Evolutionary conservation across 2,113 vertebrate species (phyloP).

Genomic region (Mobula birostris): DNA sequence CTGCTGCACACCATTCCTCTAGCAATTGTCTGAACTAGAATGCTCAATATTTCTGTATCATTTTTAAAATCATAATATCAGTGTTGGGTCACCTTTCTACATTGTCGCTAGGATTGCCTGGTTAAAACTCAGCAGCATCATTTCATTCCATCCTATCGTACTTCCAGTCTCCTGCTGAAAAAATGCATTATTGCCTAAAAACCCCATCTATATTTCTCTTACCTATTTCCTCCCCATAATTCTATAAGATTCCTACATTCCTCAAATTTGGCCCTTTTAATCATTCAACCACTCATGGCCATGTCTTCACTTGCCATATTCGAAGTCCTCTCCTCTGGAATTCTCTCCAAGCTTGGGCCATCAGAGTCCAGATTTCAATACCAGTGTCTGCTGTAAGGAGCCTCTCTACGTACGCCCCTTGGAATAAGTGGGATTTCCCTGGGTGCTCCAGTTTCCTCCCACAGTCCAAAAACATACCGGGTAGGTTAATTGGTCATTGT

Average conservation of each 20-base stretch:
- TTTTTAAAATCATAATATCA: slow-evolving; percentile 50
- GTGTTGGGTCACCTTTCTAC: slow-evolving; percentile 44
- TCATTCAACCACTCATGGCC: not conserved
- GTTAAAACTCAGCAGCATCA: too few species aligned
- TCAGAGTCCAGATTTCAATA: too few species aligned
- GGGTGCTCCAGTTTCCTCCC: too few species aligned
- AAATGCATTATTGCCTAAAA: too few species aligned
- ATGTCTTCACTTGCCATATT: slow-evolving; percentile 33
- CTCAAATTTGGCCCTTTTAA: too few species aligned
- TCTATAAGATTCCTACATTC: not conserved
- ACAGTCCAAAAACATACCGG: too few species aligned
- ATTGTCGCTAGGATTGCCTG: not conserved
- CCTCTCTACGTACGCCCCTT: too few species aligned
- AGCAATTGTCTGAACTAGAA: too few species aligned
- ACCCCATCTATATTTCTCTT: not conserved
- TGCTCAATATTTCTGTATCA: slow-evolving; percentile 52
- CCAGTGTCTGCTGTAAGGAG: too few species aligned
- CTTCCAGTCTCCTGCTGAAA: not conserved
- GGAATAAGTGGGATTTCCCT: too few species aligned
- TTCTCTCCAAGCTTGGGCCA: slow-evolving; percentile 37
- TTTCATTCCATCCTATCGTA: too few species aligned
- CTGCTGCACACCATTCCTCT: not conserved
- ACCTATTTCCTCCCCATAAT: not conserved
- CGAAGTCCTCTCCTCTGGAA: slow-evolving; percentile 43
- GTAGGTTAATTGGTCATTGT: too few species aligned